phyloP scores from a whole-genome alignment of 2,888 invertebrate genomes.

The Bellardia pandia region DNA sequence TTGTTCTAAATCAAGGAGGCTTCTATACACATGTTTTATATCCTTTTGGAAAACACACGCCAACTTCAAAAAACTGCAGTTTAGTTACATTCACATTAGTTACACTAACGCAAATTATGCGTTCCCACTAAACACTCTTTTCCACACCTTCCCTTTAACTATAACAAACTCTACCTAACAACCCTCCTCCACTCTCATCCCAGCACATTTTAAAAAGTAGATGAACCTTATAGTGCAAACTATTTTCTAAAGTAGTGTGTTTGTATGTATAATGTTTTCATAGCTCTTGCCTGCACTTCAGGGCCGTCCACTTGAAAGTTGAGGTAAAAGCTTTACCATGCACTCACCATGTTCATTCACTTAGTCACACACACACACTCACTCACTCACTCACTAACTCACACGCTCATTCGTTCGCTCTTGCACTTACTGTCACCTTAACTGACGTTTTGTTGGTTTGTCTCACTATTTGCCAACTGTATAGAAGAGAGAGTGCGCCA shows the following conservation, averaged over 20 bases:
- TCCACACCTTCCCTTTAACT: neutral
- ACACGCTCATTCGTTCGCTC: neutral
- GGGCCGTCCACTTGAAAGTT: constrained; percentile 76
- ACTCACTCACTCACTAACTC: neutral
- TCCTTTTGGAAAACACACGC: constrained; percentile 43
- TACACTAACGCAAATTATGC: constrained; percentile 61
- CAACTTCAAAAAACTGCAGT: constrained; percentile 22
- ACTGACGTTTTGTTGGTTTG: constrained; percentile 27
- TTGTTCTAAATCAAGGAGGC: constrained; percentile 72
- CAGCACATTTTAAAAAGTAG: constrained; percentile 26
- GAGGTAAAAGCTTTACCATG: constrained; percentile 75
- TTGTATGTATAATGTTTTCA: constrained; percentile 51
- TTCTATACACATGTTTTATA: constrained; percentile 25
- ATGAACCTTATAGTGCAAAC: constrained; percentile 65
- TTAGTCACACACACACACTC: constrained; percentile 13
- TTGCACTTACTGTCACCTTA: constrained; percentile 28
- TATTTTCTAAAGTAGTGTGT: constrained; percentile 13
- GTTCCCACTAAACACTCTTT: constrained; percentile 11
- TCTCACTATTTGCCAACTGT: constrained; percentile 24
- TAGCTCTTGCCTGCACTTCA: constrained; percentile 71
- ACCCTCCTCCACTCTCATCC: neutral
- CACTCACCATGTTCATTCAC: constrained; percentile 48
- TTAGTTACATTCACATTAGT: constrained; percentile 7
- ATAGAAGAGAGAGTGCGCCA: neutral
- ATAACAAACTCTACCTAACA: neutral